Evolutionary conservation across 2,888 invertebrate genomes (phyloP).

Genomic region (Orchestes rusci): DNA sequence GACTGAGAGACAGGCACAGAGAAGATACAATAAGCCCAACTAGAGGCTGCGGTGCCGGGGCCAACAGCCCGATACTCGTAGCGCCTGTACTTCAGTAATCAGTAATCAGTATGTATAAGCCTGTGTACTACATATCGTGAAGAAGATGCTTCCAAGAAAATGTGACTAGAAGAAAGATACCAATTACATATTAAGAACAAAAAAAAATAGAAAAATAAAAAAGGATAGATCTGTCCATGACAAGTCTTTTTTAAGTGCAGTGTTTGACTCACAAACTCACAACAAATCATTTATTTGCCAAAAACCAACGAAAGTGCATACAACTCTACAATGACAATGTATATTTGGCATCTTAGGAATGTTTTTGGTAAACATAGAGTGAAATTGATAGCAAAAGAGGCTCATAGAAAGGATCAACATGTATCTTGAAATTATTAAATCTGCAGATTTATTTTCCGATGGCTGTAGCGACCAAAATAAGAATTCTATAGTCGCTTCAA

Average conservation of each 20-base stretch:
- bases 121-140: conserved; percentile 23
- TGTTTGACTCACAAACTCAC: conserved; percentile 10
- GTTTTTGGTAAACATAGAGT: conserved; percentile 7
- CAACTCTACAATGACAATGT: conserved; percentile 11
- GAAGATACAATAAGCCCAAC: too few relatives aligned
- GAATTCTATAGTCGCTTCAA: too few relatives aligned
- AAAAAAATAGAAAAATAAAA: not conserved
- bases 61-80: too few relatives aligned
- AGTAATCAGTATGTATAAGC: too few relatives aligned
- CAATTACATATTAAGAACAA: not conserved
- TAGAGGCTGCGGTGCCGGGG: too few relatives aligned
- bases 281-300: conserved; percentile 12
- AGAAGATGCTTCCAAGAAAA: conserved; percentile 17
- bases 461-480: not conserved
- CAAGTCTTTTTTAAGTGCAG: not conserved
- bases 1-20: too few relatives aligned
- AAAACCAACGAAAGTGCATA: conserved; percentile 9
- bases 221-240: conserved; percentile 4
- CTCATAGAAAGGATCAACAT: conserved; percentile 6
- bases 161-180: conserved; percentile 8
- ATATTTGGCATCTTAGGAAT: conserved; percentile 8
- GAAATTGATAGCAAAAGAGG: conserved; percentile 7
- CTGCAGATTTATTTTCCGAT: not conserved
- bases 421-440: not conserved
- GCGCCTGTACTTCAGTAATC: too few relatives aligned